Evolutionary conservation across 2,888 invertebrate genomes (phyloP), one percentile per base, ranked within the genome.

Genomic region (Busseola fusca): DNA sequence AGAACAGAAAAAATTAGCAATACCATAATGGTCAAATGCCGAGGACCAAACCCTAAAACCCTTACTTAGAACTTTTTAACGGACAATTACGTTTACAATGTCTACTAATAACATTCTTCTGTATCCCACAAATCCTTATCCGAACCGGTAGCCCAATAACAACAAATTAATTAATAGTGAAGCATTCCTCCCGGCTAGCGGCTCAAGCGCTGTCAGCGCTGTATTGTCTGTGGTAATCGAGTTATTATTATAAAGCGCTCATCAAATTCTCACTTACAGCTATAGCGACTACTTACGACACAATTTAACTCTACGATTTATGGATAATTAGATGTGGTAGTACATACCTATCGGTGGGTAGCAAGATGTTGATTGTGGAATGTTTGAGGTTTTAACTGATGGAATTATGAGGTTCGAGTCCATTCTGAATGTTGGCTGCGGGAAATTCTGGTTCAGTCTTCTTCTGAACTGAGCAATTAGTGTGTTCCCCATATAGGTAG

Each of bases 201-300:
- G 62, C 69, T 45, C 34, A 10, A 77, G 30, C 58, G 58, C 60
- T 71, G 63, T 57, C 74, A 76, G 74, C 70, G 42, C 59, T 65
- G 30, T 69, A 72, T 76, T 72, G 70, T 80, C 64, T 74, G 60
- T 52, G 34, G 50, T 59, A 59, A 69, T 81, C 62, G 57, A 81
- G 73, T 83, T 76, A 75, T 62, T 74, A 72, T 76, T 76, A 77
- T 76, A 69, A 71, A 65, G 74, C 72, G 56, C 59, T 52, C 42
- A 37, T 74, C 64, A 73, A 63, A 21, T 52, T 70, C 68, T 57
- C 40, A 34, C 34, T 71, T 67, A n/a, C n/a, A n/a, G n/a, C 7
- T 34, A 34, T 34, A 34, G 34, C 34, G 7, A 71, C 73, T 79
- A 69, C 84, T 84, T 74, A 79, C 63, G 48, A 63, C 66, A 60